phyloP scores from a whole-genome alignment of 2,888 invertebrate species.

The Epistrophe grossulariae region DNA sequence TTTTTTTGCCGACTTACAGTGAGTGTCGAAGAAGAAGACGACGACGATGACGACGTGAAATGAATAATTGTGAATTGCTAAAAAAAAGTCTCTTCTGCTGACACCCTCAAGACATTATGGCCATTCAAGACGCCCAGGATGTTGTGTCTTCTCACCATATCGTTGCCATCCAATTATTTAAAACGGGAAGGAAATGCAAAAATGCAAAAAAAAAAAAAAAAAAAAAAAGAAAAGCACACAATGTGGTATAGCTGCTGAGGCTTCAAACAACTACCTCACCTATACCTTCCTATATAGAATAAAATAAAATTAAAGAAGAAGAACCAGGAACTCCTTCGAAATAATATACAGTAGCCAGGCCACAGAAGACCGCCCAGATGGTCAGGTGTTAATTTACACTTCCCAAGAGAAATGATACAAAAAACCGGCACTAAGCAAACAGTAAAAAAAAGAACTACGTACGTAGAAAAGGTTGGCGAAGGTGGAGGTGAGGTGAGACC shows the following conservation, averaged over 20 bases:
- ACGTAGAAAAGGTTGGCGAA: not conserved
- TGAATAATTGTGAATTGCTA: slow-evolving; percentile 59
- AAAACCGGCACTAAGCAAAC: slow-evolving; percentile 60
- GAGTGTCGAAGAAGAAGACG: slow-evolving; percentile 11
- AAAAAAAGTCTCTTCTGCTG: slow-evolving; percentile 47
- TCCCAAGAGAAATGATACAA: slow-evolving; percentile 52
- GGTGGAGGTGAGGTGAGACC: not conserved
- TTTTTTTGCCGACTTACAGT: slow-evolving; percentile 19
- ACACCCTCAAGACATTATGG: slow-evolving; percentile 44
- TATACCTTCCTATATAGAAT: not conserved
- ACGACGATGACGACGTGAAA: slow-evolving; percentile 24
- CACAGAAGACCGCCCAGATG: slow-evolving; percentile 72
- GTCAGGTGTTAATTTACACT: slow-evolving; percentile 76
- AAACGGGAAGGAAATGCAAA: slow-evolving; percentile 72
- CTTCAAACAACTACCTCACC: not conserved
- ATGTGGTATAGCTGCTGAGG: not conserved
- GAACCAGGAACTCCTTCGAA: slow-evolving; percentile 57
- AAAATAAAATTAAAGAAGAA: slow-evolving; percentile 8
- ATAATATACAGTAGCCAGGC: slow-evolving; percentile 55
- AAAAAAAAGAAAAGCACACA: slow-evolving; percentile 41
- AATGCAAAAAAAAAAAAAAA: slow-evolving; percentile 31
- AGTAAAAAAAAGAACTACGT: not conserved
- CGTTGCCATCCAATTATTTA: slow-evolving; percentile 48
- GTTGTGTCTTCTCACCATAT: slow-evolving; percentile 51
- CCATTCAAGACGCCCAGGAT: slow-evolving; percentile 48